phyloP scores from a whole-genome alignment of 2,113 vertebrate genomes.

The Condylura cristata region DNA sequence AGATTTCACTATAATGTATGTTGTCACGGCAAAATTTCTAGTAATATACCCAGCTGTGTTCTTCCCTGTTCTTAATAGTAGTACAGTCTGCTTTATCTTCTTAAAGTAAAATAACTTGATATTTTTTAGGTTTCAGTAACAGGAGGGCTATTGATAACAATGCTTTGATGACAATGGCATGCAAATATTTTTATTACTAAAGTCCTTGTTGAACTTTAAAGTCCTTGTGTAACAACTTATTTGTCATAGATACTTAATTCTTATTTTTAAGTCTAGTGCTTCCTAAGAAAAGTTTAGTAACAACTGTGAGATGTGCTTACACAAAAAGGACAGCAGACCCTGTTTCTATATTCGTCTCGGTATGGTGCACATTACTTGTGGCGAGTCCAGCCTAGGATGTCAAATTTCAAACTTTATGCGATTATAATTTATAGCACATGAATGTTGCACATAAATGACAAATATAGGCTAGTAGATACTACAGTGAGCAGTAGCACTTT shows the following conservation, averaged over 20 bases:
- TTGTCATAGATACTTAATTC: not conserved
- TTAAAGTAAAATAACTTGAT: not conserved
- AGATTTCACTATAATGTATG: not conserved
- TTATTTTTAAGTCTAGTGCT: not conserved
- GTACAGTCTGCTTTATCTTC: not conserved
- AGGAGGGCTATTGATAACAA: not conserved
- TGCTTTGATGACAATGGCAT: not conserved
- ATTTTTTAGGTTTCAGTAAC: constrained; percentile 16
- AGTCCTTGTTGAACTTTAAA: not conserved
- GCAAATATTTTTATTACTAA: not conserved
- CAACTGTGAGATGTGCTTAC: not conserved
- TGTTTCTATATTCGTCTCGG: not conserved
- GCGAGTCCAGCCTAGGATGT: not conserved
- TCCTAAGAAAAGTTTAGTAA: not conserved
- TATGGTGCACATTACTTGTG: not conserved
- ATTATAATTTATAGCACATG: too few species aligned
- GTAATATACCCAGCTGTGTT: not conserved
- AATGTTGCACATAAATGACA: too few species aligned
- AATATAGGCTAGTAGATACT: too few species aligned
- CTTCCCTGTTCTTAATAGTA: not conserved
- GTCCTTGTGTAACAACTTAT: not conserved
- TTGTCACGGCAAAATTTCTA: not conserved
- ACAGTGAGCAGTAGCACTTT: too few species aligned
- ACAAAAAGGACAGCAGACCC: not conserved
- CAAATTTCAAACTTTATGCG: too few species aligned